Conservation (phyloP, 2,113 vertebrate species). For the Porphyrio hochstetteri region DNA sequence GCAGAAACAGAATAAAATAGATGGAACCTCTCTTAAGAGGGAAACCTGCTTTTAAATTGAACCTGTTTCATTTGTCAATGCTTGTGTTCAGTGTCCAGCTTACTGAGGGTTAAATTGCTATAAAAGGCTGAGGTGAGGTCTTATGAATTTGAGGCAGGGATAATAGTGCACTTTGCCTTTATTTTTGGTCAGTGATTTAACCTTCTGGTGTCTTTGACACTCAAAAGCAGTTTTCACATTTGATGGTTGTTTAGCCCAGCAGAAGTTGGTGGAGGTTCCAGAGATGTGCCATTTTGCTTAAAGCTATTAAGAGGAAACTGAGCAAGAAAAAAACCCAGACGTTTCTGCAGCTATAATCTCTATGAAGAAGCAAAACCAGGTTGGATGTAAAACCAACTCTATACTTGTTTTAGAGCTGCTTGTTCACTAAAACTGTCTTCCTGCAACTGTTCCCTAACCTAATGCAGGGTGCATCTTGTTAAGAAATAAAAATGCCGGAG, state of each 20-base stretch:
- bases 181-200: background rate
- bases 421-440: background rate
- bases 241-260: background rate
- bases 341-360: background rate
- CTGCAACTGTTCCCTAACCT: slow-evolving; percentile 18
- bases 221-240: background rate
- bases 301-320: background rate
- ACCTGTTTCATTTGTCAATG: background rate
- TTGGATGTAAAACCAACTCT: background rate
- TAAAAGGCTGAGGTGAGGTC: background rate
- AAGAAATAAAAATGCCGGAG: background rate
- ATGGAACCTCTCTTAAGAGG: background rate
- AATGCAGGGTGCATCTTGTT: background rate
- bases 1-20: background rate
- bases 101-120: background rate
- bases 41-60: background rate
- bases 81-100: background rate
- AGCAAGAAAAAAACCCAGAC: background rate
- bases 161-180: background rate
- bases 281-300: background rate
- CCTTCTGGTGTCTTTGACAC: background rate
- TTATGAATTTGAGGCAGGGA: background rate
- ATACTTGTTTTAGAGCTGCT: background rate
- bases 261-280: background rate
- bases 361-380: background rate